These are phyloP conservation scores for Platyscapa corneri DNA, from an alignment of 1,140 invertebrate genomes.

Conservation along the genomic window DNA sequence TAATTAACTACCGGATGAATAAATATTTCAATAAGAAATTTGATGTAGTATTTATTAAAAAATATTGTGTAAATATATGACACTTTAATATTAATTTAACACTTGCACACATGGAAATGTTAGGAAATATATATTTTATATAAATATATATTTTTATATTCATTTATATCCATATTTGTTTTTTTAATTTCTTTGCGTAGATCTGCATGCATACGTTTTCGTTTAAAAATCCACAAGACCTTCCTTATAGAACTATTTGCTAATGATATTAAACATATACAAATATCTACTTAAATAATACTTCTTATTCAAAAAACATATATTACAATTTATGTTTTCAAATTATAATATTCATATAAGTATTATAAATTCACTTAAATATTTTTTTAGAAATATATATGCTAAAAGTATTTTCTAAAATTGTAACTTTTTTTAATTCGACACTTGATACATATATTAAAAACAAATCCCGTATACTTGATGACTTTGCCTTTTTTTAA, in stretches of 20 bases:
- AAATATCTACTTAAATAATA: neutral
- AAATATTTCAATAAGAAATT: too few species aligned
- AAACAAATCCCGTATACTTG: neutral
- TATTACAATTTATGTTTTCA: neutral
- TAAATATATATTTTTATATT: too few species aligned
- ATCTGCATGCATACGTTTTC: too few species aligned
- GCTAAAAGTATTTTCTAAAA: neutral
- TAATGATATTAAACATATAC: constrained; percentile 3
- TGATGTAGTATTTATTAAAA: neutral
- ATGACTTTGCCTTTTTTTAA: neutral
- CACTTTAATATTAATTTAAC: neutral
- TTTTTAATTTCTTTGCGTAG: too few species aligned
- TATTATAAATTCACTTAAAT: neutral
- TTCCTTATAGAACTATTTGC: too few species aligned
- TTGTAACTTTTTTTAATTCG: neutral
- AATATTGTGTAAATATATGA: neutral
- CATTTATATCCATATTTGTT: too few species aligned
- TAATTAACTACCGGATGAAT: neutral
- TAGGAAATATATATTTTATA: neutral
- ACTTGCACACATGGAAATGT: neutral
- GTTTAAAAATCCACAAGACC: too few species aligned
- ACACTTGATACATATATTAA: neutral
- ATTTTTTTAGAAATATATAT: neutral
- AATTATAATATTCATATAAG: neutral
- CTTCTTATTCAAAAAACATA: too few species aligned